Base-by-base conservation (phyloP, 2,797 vertebrate genomes). In the Limosa lapponica region DNA sequence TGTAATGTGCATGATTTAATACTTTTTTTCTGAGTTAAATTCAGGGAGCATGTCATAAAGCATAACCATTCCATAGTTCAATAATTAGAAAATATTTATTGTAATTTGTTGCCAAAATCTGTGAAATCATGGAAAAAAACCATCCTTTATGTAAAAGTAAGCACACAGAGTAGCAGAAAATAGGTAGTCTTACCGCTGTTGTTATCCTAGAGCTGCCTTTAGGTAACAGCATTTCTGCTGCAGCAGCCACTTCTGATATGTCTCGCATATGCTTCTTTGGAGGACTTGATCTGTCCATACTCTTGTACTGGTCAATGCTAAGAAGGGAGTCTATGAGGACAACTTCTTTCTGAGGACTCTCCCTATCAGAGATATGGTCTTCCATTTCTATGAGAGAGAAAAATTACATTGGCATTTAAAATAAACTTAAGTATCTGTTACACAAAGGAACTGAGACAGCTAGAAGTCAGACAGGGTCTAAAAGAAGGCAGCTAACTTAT, bases 321-420 rank as follows among this genome's bases (percentile, higher is more conserved):
- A 99, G 98, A 82, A 99, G 97, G 10, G 99, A 99, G 94, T 99
- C 99, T 24, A 99, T 99, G 51, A 98, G 90, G 48, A 99, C 99
- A 10, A 98, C 98, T 92, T 99, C 98, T 13, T 98, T 98, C 41
- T 98, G 98, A n/a, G 98, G 96, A 90, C 96, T 97, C 54, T 97
- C 96, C 54, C 95, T 95, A 3, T 97, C 97, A 58, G 79, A 86
- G 16, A 95, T 79, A 44, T 64, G 89, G 30, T 98, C 98, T 70
- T 98, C 98, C 96, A 97, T 95, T 93, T 98, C 99, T 99, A 90
- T 4, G 41, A 58, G 48, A 93, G 18, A 94, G 24, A 81, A 30
- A 34, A 95, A 92, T 54, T 20, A 64, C 15, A 73, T 0, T 20
- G 30, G 30, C 30, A 67, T 84, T 70, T 88, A 70, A 92, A 91